Conservation (phyloP, 2,113 vertebrate genomes). For the Vulpes vulpes region DNA sequence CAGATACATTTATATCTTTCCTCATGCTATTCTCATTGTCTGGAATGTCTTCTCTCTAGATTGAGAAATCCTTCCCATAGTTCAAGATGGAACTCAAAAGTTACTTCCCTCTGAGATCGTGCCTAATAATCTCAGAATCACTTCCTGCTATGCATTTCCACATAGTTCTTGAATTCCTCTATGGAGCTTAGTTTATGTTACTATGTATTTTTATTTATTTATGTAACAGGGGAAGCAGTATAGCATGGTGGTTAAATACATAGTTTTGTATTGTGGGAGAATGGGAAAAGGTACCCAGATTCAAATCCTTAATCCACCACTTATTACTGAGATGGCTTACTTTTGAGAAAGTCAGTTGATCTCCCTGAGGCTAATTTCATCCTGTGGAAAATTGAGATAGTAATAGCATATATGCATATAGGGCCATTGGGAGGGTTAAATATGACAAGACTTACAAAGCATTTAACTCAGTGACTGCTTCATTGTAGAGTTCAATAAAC, state of each 20-base stretch:
- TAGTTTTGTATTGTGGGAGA: background rate
- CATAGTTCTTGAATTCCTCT: background rate
- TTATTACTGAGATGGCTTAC: background rate
- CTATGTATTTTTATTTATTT: background rate
- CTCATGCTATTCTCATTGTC: background rate
- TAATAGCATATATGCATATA: background rate
- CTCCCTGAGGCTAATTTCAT: background rate
- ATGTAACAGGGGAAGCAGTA: background rate
- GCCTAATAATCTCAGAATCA: background rate
- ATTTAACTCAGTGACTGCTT: background rate
- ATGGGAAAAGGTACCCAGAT: background rate
- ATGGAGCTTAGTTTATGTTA: background rate
- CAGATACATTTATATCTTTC: background rate
- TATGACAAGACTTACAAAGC: background rate
- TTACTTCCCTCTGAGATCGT: background rate
- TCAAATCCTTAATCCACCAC: conserved; percentile 35
- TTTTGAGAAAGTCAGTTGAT: background rate
- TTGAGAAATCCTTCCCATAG: background rate
- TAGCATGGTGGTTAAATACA: background rate
- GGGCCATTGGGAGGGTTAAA: background rate
- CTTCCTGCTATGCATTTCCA: background rate
- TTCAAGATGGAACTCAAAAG: background rate
- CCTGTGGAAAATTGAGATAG: conserved; percentile 19
- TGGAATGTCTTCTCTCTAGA: background rate
- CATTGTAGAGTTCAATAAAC: conserved; percentile 24